Conservation (phyloP, 2,113 vertebrate species). For the Elachura formosa region DNA sequence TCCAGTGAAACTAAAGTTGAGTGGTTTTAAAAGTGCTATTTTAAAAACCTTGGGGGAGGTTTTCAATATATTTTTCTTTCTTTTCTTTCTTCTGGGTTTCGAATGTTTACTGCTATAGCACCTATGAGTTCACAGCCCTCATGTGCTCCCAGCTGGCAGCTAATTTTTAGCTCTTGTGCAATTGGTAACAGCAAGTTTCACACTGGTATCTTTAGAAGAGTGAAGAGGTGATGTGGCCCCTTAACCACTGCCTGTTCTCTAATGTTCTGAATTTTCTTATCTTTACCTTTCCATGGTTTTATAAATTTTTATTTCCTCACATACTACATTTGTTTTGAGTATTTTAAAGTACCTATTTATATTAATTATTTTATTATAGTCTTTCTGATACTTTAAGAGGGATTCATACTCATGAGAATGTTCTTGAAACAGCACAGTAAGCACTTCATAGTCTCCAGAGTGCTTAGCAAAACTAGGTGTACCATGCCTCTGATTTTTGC, state of each 20-base stretch:
- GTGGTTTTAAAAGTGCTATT: neutral
- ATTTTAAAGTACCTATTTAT: neutral
- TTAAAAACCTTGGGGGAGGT: neutral
- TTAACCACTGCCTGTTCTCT: neutral
- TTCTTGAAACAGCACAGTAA: neutral
- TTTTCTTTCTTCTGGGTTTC: neutral
- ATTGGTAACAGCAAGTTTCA: neutral
- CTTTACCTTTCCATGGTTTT: neutral
- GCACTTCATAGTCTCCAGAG: neutral
- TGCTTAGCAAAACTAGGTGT: neutral
- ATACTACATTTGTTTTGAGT: neutral
- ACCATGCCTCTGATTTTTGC: neutral
- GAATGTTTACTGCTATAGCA: neutral
- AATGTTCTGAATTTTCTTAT: neutral
- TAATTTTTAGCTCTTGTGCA: neutral
- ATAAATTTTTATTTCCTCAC: neutral
- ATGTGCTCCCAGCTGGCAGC: neutral
- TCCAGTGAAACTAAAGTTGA: neutral
- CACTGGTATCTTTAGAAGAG: neutral
- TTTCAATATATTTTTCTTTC: neutral
- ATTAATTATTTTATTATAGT: neutral
- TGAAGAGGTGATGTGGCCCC: neutral
- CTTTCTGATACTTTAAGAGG: neutral
- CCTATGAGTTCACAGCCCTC: neutral
- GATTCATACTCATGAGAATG: neutral